These are phyloP conservation scores for Fragum whitleyi DNA, from an alignment of 2,888 invertebrate genomes.

Conservation along the genomic window DNA sequence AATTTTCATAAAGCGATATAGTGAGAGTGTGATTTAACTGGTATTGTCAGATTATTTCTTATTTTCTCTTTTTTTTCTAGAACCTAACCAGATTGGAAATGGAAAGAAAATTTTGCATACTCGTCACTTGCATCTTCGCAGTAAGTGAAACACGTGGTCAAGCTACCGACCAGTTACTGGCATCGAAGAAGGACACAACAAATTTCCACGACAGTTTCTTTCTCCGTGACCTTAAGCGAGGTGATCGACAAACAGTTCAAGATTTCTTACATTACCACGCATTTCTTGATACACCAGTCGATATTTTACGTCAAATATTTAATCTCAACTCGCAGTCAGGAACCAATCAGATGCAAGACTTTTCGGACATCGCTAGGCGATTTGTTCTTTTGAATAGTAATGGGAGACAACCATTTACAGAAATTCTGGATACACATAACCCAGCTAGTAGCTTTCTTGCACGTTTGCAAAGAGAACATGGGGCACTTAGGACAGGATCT, in stretches of 20 bases:
- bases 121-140: too few species aligned
- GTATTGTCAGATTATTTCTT: too few species aligned
- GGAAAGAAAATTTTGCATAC: too few species aligned
- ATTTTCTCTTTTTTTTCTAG: too few species aligned
- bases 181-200: background rate
- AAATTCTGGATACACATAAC: background rate
- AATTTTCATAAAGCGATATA: too few species aligned
- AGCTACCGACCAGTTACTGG: background rate
- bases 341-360: constrained; percentile 4
- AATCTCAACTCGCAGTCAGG: background rate
- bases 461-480: background rate
- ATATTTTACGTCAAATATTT: background rate
- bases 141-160: too few species aligned
- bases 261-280: constrained; percentile 4
- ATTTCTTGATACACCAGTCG: background rate
- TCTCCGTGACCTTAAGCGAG: background rate
- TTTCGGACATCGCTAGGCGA: background rate
- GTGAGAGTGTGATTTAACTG: too few species aligned
- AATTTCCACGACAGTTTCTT: constrained; percentile 18
- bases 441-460: background rate
- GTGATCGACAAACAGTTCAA: background rate
- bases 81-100: too few species aligned
- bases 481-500: background rate
- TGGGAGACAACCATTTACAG: background rate
- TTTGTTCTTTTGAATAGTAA: background rate